Evolutionary conservation across 2,888 invertebrate species (phyloP).

Genomic region (Pseudeuparius sepicola): DNA sequence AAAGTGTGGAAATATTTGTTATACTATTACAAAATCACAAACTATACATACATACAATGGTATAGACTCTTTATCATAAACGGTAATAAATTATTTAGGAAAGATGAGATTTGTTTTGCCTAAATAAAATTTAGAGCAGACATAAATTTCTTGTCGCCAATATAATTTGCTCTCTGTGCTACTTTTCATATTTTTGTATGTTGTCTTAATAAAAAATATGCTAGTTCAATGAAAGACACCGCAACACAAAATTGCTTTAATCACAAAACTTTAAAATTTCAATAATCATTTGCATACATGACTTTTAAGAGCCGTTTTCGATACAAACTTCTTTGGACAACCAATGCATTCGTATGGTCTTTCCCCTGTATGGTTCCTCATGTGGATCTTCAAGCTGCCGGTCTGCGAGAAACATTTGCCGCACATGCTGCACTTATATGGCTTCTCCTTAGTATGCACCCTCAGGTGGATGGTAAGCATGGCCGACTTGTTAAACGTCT

Average conservation of each 20-base stretch:
- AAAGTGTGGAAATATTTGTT: too few species aligned
- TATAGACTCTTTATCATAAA: too few species aligned
- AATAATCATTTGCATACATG: slow-evolving; percentile 26
- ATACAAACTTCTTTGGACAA: slow-evolving; percentile 35
- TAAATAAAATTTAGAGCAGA: too few species aligned
- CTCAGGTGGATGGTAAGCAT: slow-evolving; percentile 37
- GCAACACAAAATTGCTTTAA: background rate
- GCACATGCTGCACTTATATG: slow-evolving; percentile 41
- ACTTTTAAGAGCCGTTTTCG: slow-evolving; percentile 36
- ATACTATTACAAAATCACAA: too few species aligned
- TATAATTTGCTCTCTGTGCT: too few species aligned
- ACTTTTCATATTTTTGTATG: too few species aligned
- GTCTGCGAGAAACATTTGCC: slow-evolving; percentile 32
- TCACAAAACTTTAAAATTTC: slow-evolving; percentile 2
- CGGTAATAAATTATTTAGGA: too few species aligned
- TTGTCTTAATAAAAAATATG: too few species aligned
- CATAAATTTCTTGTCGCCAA: too few species aligned
- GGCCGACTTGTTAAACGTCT: slow-evolving; percentile 26
- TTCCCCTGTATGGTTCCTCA: slow-evolving; percentile 21
- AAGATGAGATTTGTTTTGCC: too few species aligned
- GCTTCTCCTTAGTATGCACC: slow-evolving; percentile 38
- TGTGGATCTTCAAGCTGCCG: slow-evolving; percentile 19
- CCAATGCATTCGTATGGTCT: slow-evolving; percentile 27
- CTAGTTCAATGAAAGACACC: too few species aligned
- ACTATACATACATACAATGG: too few species aligned